phyloP scores from a whole-genome alignment of 2,113 vertebrate genomes.

The Emberiza fucata region DNA sequence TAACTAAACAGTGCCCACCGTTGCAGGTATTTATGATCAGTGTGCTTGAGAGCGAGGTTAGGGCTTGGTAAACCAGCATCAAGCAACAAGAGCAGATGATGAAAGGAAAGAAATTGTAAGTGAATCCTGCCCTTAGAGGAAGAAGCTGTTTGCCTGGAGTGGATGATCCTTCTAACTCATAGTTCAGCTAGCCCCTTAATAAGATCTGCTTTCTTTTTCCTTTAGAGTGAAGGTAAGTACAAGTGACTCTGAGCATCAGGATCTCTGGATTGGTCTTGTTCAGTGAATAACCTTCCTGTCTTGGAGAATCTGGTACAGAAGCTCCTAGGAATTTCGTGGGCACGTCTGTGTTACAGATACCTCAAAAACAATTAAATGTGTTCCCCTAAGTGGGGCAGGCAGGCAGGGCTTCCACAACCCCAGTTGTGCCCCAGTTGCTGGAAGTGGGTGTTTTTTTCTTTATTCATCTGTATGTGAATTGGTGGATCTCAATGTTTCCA shows the following conservation, averaged over 20 bases:
- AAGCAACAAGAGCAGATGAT: background rate
- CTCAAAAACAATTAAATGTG: background rate
- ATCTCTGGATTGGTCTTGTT: background rate
- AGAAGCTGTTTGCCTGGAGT: background rate
- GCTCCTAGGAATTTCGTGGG: fast-evolving
- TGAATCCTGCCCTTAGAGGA: background rate
- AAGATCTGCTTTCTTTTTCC: background rate
- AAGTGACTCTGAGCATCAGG: background rate
- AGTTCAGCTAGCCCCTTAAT: background rate
- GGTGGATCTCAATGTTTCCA: background rate
- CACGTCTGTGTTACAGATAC: background rate
- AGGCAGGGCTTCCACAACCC: background rate
- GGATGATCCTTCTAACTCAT: background rate
- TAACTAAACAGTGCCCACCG: fast-evolving
- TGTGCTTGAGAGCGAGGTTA: fast-evolving
- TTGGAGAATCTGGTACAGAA: background rate
- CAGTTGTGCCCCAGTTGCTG: fast-evolving
- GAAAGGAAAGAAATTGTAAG: background rate
- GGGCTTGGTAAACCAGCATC: background rate
- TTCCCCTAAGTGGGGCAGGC: background rate
- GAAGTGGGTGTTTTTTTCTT: background rate
- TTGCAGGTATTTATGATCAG: background rate
- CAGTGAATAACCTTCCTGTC: background rate
- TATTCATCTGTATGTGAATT: fast-evolving
- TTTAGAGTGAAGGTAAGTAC: background rate